phyloP scores from a whole-genome alignment of 2,113 vertebrate genomes.

The Chaenogobius annularis region DNA sequence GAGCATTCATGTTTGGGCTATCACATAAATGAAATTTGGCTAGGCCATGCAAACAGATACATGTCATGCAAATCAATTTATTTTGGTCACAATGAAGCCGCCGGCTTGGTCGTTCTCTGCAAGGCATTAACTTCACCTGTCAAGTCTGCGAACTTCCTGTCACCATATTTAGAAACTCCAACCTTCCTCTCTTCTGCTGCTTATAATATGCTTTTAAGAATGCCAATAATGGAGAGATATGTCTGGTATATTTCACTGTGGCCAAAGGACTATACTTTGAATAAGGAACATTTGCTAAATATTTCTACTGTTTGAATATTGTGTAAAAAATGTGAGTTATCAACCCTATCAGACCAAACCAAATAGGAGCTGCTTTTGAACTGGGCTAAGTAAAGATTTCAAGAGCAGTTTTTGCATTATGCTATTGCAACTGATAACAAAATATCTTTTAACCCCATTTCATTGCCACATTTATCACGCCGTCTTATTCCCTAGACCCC shows the following conservation, averaged over 20 bases:
- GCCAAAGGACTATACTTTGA: background rate
- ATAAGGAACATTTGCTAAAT: background rate
- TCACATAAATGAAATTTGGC: background rate
- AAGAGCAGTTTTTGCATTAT: constrained; percentile 9
- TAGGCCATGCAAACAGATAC: background rate
- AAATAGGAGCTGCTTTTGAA: constrained; percentile 16
- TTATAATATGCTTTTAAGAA: constrained; percentile 4
- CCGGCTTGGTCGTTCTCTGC: background rate
- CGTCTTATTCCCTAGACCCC: background rate
- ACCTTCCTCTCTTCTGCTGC: background rate
- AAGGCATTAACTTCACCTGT: constrained; percentile 32
- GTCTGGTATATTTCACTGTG: constrained; percentile 7
- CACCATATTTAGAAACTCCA: constrained; percentile 32
- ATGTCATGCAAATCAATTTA: background rate
- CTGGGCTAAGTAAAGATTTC: constrained; percentile 9
- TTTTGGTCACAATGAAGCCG: background rate
- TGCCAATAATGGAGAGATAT: constrained; percentile 43
- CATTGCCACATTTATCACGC: constrained; percentile 2
- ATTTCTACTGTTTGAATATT: background rate
- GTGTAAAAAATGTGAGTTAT: background rate
- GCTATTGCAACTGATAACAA: constrained; percentile 11
- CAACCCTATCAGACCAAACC: background rate
- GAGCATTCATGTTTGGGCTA: background rate
- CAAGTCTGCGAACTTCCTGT: constrained; percentile 23
- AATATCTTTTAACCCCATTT: background rate